phyloP scores from a whole-genome alignment of 2,797 vertebrate genomes.

The Paedocypris micromegethes region DNA sequence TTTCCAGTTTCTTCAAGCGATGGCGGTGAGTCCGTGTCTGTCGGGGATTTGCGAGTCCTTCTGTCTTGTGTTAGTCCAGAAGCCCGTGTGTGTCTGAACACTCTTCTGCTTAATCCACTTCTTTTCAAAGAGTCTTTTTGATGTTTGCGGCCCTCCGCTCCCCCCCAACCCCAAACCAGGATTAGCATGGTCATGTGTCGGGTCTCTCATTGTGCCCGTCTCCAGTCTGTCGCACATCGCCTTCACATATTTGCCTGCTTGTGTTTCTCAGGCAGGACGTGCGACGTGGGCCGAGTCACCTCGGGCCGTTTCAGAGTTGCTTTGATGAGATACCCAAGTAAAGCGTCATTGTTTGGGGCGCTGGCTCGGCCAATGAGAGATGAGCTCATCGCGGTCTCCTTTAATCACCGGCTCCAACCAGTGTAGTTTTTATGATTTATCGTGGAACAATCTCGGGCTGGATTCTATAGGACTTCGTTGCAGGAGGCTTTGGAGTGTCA shows the following conservation, averaged over 20 bases:
- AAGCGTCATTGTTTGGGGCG: slow-evolving; percentile 10
- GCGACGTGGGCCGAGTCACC: slow-evolving; percentile 2
- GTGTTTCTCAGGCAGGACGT: slow-evolving; percentile 11
- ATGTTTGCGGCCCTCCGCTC: slow-evolving; percentile 32
- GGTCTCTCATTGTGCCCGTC: slow-evolving; percentile 22
- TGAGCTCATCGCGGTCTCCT: slow-evolving; percentile 30
- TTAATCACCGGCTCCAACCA: not conserved
- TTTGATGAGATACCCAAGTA: slow-evolving; percentile 15
- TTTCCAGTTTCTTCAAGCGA: not conserved
- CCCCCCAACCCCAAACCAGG: not conserved
- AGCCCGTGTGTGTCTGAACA: slow-evolving; percentile 8
- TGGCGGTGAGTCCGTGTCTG: not conserved
- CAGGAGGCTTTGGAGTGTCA: no score
- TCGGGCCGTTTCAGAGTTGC: slow-evolving; percentile 12
- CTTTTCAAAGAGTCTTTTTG: slow-evolving; percentile 40
- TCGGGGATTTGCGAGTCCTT: not conserved
- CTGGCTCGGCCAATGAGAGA: slow-evolving; percentile 18
- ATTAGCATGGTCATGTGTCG: slow-evolving; percentile 21
- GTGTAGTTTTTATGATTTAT: no score
- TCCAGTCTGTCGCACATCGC: slow-evolving; percentile 12
- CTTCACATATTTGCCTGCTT: slow-evolving; percentile 10
- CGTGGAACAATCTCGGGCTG: no score
- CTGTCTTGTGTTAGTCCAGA: not conserved
- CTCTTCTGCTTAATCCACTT: slow-evolving; percentile 25
- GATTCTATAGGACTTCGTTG: no score